Evolutionary conservation across 2,113 vertebrate species (phyloP).

Genomic region (Boleophthalmus pectinirostris): DNA sequence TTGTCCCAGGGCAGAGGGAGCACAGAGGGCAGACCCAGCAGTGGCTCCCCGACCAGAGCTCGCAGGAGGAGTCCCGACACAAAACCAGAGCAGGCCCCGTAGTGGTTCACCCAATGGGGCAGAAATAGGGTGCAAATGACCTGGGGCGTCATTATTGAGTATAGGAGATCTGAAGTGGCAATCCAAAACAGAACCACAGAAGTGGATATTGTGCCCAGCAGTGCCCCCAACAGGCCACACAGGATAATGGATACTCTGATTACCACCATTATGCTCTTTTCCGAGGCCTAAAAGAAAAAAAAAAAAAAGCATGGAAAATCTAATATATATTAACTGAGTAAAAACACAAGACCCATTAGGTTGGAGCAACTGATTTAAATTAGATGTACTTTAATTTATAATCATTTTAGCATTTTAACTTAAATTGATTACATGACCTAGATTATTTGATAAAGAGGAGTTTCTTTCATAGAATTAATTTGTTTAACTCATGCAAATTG

Average conservation of each 20-base stretch:
- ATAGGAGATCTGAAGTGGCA: slow-evolving; percentile 73
- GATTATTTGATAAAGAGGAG: too few relatives aligned
- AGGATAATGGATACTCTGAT: slow-evolving; percentile 68
- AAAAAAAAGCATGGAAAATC: neutral
- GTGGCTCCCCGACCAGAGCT: slow-evolving; percentile 31
- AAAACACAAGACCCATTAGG: too few relatives aligned
- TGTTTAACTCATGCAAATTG: too few relatives aligned
- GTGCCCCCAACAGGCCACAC: slow-evolving; percentile 58
- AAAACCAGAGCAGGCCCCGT: slow-evolving; percentile 62
- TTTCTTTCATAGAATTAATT: too few relatives aligned
- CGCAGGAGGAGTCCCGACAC: slow-evolving; percentile 33
- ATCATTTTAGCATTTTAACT: too few relatives aligned
- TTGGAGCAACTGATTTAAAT: too few relatives aligned
- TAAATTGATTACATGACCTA: too few relatives aligned
- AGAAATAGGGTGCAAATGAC: slow-evolving; percentile 70
- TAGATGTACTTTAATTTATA: too few relatives aligned
- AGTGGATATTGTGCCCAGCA: slow-evolving; percentile 62
- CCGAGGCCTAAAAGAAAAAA: slow-evolving; percentile 68
- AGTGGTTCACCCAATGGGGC: slow-evolving; percentile 60
- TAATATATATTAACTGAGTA: neutral
- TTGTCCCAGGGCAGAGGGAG: slow-evolving; percentile 44
- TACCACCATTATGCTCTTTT: slow-evolving; percentile 63
- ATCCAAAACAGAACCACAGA: slow-evolving; percentile 72
- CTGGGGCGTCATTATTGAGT: slow-evolving; percentile 74
- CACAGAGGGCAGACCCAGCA: slow-evolving; percentile 30